phyloP scores from a whole-genome alignment of 2,888 invertebrate genomes.

The Drosophila mercatorum region DNA sequence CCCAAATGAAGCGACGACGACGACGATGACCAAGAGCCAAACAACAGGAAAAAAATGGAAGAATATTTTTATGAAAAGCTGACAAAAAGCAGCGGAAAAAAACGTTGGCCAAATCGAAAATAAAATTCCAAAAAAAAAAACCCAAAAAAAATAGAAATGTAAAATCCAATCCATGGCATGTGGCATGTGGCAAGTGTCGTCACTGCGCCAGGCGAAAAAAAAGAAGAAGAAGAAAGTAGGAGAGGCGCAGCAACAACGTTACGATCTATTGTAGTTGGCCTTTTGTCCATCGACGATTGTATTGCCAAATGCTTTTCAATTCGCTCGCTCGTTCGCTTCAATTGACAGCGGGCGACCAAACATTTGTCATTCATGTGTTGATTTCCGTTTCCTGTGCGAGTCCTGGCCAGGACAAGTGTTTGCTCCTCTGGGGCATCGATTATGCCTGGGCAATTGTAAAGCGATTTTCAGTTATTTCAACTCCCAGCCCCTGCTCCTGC shows the following conservation, averaged over 20 bases:
- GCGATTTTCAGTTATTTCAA: constrained; percentile 82
- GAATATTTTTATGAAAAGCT: constrained; percentile 22
- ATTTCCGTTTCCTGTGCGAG: constrained; percentile 80
- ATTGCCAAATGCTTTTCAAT: constrained; percentile 47
- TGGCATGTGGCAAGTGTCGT: constrained; percentile 39
- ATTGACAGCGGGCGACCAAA: constrained; percentile 57
- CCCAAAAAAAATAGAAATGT: constrained; percentile 16
- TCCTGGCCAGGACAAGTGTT: constrained; percentile 73
- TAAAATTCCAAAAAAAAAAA: background rate
- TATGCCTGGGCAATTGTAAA: constrained; percentile 84
- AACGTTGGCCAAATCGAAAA: constrained; percentile 16
- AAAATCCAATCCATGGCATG: constrained; percentile 32
- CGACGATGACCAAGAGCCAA: constrained; percentile 19
- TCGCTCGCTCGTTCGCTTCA: constrained; percentile 66
- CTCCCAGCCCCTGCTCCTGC: constrained; percentile 1
- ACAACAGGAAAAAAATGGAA: constrained; percentile 1
- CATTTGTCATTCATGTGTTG: constrained; percentile 84
- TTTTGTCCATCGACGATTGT: constrained; percentile 44
- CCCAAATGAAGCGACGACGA: constrained; percentile 74
- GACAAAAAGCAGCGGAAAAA: constrained; percentile 8
- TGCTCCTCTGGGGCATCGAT: constrained; percentile 84
- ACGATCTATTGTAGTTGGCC: constrained; percentile 72
- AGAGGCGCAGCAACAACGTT: constrained; percentile 10
- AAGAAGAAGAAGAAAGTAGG: background rate
- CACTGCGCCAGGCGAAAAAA: constrained; percentile 6